Evolutionary conservation across 2,113 vertebrate genomes (phyloP), one percentile per base, ranked within the genome.

Genomic region (Eptesicus fuscus): DNA sequence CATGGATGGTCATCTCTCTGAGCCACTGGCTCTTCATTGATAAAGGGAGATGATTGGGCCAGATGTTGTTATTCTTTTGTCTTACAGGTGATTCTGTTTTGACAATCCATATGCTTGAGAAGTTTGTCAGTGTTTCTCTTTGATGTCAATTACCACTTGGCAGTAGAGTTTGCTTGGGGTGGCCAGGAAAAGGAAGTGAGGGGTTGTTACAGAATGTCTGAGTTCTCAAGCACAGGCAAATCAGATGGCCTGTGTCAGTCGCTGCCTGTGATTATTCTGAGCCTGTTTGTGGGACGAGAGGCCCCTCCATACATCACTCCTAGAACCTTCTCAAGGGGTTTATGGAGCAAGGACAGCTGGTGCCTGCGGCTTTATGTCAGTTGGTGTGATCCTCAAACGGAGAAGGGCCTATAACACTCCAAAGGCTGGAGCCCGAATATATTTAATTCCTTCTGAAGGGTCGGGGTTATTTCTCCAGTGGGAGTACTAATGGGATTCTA

Each of bases 401-500:
- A 95, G 97, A 96, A 98, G 93, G 96, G 42, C 98, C 63, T 83
- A 92, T 98, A 98, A 98, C 98, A 97, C 97, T 94, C 93, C 73
- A 2, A 97, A 97, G 93, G 95, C 97, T 96, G 95, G 96, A 94
- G 96, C 94, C 94, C 17, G 18, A 53, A 96, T 97, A 96, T 97
- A 98, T 98, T 98, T 97, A 98, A 98, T 98, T 98, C 98, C 96
- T 74, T 96, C 90, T 95, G 97, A 98, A 98, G 98, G 98, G 97
- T 97, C 30, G 12, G 89, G 40, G 96, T 98, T 98, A 98, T 98
- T 98, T 96, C 97, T 97, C 98, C 96, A 1, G 86, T 4, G 98
- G 98, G 98, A 98, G 98, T 93, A 78, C 97, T 98, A 98, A 98
- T 98, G 97, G 98, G 98, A 98, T 98, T 98, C 98, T 98, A 98